Evolutionary conservation across 2,888 invertebrate species (phyloP), one percentile per base, ranked within the genome.

Genomic region (Onchidella celtica): DNA sequence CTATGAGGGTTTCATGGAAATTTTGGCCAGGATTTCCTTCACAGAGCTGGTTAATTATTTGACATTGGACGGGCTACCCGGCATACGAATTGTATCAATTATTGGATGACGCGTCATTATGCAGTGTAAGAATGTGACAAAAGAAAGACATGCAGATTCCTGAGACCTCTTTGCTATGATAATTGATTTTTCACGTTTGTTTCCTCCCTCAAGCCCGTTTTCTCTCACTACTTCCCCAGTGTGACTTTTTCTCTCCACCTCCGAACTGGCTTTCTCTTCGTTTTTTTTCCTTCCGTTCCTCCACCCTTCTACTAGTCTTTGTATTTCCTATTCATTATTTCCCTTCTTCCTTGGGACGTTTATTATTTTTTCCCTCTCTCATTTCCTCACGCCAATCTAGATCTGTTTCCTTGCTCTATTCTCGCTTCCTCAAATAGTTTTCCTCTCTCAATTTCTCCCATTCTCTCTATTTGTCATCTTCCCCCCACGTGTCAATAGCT

Each of bases 1-100:
- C 21, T 47, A 69, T 34, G 69, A 69, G 29, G n/a, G 11, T 69
- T 69, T 47, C 69, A 69, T 69, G 47, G 69, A 47, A 69, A 69
- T 69, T 21, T 9, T 2, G 27, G 47, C 47, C 47, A 47, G 47
- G 27, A 47, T 27, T 69, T 11, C 69, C 24, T 47, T 1, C 3
- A 21, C 47, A 3, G 29, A 27, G 47, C 14, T 47, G 69, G 69
- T 40, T 69, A 69, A 47, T 69, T 69, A 69, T 69, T 69, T 24
- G 69, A 69, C 47, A 27, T 29, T 69, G 47, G 24, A 29, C 69
- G 11, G 27, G 14, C 69, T 40, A 47, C 47, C 29, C 14, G 47
- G 69, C 47, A 24, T 69, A 69, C 38, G 47, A 69, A 69, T 69
- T 27, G 36, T 14, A 14, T 29, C 29, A 24, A 9, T 69, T 47